Percentiles rank a stretch among this genome's conserved stretches.
Conservation (phyloP, 2,888 invertebrate species). For the Galerucella calmariensis region DNA sequence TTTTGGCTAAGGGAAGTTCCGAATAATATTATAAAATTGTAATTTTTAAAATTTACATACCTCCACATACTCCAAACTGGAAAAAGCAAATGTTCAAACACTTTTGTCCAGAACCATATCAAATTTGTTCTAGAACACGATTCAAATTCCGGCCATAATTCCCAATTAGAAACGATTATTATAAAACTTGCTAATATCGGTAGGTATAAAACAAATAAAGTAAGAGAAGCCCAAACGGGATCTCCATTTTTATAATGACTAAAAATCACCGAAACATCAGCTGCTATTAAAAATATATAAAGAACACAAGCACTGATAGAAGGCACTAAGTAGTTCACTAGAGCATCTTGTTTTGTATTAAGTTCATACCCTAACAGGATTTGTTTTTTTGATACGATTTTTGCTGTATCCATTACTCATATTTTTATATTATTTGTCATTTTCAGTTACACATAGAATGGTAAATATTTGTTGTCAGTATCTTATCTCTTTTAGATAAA, state of each 20-base stretch:
- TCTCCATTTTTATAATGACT: constrained; percentile 73
- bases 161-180: constrained; percentile 71
- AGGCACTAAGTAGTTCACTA: constrained; percentile 69
- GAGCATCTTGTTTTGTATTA: constrained; percentile 65
- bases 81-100: constrained; percentile 68
- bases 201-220: constrained; percentile 65
- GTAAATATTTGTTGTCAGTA: constrained; percentile 15
- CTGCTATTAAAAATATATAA: constrained; percentile 75
- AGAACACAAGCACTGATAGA: constrained; percentile 70
- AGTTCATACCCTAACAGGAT: constrained; percentile 60
- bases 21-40: background rate
- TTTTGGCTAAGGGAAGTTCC: too few relatives aligned
- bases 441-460: background rate
- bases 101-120: constrained; percentile 66
- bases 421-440: constrained; percentile 26
- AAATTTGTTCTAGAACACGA: constrained; percentile 65
- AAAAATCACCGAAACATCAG: constrained; percentile 74
- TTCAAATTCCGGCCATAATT: constrained; percentile 68
- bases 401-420: constrained; percentile 38
- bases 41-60: constrained; percentile 57
- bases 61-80: constrained; percentile 74
- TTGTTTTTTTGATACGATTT: constrained; percentile 39
- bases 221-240: constrained; percentile 66
- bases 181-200: constrained; percentile 71
- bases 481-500: constrained; percentile 36